Conservation (phyloP, 2,888 invertebrate species). For the Drosophila pseudotalamancana region DNA sequence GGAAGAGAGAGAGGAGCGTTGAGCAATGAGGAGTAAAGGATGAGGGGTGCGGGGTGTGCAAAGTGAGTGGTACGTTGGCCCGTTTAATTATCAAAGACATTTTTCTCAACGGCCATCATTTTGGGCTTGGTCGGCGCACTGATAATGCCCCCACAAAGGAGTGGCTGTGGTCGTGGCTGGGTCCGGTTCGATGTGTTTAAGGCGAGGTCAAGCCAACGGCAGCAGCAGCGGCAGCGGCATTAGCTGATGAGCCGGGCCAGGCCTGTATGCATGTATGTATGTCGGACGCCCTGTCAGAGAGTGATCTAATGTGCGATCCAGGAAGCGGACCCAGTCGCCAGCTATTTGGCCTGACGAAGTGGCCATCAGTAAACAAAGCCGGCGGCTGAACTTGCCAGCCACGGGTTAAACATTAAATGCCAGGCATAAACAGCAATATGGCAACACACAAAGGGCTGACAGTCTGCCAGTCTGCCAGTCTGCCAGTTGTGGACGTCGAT, state of each 20-base stretch:
- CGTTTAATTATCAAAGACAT: constrained; percentile 79
- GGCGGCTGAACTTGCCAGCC: constrained; percentile 20
- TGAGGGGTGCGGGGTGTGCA: constrained; percentile 3
- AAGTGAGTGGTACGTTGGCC: constrained; percentile 41
- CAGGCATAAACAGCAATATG: constrained; percentile 22
- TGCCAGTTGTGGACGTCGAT: not conserved
- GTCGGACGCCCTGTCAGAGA: constrained; percentile 41
- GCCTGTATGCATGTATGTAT: too few species aligned
- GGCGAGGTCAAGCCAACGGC: constrained; percentile 65
- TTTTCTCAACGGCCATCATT: constrained; percentile 56
- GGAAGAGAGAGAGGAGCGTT: too few species aligned
- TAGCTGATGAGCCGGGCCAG: constrained; percentile 23
- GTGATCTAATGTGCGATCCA: constrained; percentile 76
- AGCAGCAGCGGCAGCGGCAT: constrained; percentile 15
- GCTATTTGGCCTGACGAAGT: constrained; percentile 38
- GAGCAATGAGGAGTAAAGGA: too few species aligned
- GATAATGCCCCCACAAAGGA: constrained; percentile 48
- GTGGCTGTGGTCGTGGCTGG: constrained; percentile 31
- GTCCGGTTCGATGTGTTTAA: constrained; percentile 52
- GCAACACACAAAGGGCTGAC: constrained; percentile 41
- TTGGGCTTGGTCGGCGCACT: constrained; percentile 61
- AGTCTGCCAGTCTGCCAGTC: too few species aligned
- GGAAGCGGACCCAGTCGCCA: constrained; percentile 58
- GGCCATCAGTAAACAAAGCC: constrained; percentile 28
- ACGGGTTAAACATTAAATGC: constrained; percentile 37